These are phyloP conservation scores for Macrophya annulata DNA, from an alignment of 2,888 invertebrate species.

Conservation along the genomic window DNA sequence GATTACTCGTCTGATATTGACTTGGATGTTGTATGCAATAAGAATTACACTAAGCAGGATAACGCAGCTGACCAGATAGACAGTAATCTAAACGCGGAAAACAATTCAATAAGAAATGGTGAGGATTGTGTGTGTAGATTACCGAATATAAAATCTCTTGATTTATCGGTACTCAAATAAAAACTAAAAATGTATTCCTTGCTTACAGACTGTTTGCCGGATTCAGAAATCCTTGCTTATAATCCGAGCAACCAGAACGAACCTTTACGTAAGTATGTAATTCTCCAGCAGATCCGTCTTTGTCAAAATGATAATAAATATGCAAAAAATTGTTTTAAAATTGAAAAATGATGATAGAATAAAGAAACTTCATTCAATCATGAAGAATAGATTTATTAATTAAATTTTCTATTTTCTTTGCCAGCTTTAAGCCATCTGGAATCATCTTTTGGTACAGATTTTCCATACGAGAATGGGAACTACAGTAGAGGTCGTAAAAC, in stretches of 20 bases:
- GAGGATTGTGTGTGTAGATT: not conserved
- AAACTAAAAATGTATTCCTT: conserved; percentile 17
- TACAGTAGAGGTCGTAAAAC: conserved; percentile 69
- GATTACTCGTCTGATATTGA: conserved; percentile 60
- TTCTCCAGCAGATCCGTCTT: not conserved
- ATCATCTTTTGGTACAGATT: conserved; percentile 61
- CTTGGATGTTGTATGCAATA: conserved; percentile 11
- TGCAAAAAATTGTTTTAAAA: not conserved
- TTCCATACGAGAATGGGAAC: conserved; percentile 59
- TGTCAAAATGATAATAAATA: not conserved
- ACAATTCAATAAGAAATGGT: conserved; percentile 19
- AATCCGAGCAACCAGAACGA: conserved; percentile 68
- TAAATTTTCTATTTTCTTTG: not conserved
- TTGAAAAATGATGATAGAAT: not conserved
- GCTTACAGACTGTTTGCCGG: conserved; percentile 66
- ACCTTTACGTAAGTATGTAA: conserved; percentile 66
- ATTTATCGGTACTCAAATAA: not conserved
- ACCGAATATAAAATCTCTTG: not conserved
- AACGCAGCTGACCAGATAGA: not conserved
- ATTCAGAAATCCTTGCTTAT: conserved; percentile 68
- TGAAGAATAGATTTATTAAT: not conserved
- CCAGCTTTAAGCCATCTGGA: conserved; percentile 57
- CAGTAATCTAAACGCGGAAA: not conserved
- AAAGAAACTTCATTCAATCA: not conserved
- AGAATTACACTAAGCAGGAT: conserved; percentile 22